Evolutionary conservation across 1,140 invertebrate genomes (phyloP), one percentile per base, ranked within the genome.

Genomic region (Agrypnia vestita): DNA sequence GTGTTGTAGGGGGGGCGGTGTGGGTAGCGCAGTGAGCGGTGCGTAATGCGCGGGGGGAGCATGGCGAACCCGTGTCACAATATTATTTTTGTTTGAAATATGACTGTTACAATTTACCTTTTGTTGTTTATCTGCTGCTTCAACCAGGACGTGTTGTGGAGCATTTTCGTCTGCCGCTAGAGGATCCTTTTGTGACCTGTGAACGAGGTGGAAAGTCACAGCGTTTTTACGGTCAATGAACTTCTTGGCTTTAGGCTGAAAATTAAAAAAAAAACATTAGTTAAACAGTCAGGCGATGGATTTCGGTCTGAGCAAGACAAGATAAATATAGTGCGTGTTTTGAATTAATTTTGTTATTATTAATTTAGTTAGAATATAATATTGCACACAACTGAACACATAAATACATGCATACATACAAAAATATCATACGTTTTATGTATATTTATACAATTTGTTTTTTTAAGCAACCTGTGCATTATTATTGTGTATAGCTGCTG

Each of bases 211-310:
- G 86, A 98, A 99, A 0, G 96, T 98, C 8, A 97, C 93, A 0
- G 96, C 93, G 86, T 95, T 95, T 85, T 97, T 97, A 84, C 96
- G 96, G 85, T 98, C 96, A 85, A 99, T 97, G 86, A 97, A 98
- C 84, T 94, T 95, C 86, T 94, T 96, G 84, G 94, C 95, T 86
- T 94, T 94, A 0, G 92, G 93, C 94, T 95, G 85, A 21, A 91
- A 91, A 47, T 35, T n/a, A n/a, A n/a, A n/a, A 35, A 35, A 3
- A 35, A 35, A 1, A 3, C 25, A 6, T 1, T 35, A 35, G 6
- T 35, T 35, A 35, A 35, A 35, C 6, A 35, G 1, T 35, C 25
- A 6, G 25, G 25, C 6, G 25, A 35, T 6, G 6, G 25, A 35
- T 6, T 35, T 6, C 25, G 6, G 25, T 6, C 25, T 35, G 25